Base-by-base conservation (phyloP, 2,888 invertebrate genomes). In the Epistrophe eligans region DNA sequence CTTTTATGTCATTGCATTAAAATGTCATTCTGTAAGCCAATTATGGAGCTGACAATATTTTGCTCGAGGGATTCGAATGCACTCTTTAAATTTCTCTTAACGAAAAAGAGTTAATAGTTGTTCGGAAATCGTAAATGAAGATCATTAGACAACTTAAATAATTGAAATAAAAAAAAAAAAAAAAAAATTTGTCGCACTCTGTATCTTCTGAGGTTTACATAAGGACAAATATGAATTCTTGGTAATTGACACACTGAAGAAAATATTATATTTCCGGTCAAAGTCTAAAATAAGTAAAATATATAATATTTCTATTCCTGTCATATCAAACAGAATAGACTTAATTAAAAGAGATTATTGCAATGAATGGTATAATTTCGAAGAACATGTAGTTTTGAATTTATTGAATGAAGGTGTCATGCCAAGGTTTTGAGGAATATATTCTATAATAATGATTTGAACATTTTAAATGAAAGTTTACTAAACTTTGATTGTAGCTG, bases 301-400 rank as follows among this genome's bases (percentile, higher is more conserved):
- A 32, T 32, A 6, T 32, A 32, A 6, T 32, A 32, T 4, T 4
- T 32, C 35, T 40, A 32, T 55, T 10, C 17, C 5, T 35, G 28
- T 0, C 13, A 3, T 35, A 32, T 17, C 24, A 40, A 43, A 43
- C 43, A 71, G 70, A 70, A 70, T 73, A 48, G 67, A 62, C 77
- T 81, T 81, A 77, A 81, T 81, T 77, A 74, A 85, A 72, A 60
- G 8, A 48, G 76, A 84, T 84, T 67, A 70, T 43, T 60, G 19
- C 62, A 45, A 62, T 71, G 55, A 73, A 72, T 62, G 35, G 62
- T 62, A 35, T 79, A n/a, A 32, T 72, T 64, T 10, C 17, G 9
- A 50, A 24, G 19, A 45, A 64, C 24, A 45, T 28, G 64, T 2
- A 64, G 28, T 28, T 24, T n/a, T 15, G 15, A 43, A 70, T 52